Conservation (phyloP, 2,888 invertebrate genomes). For the Galerucella calmariensis region DNA sequence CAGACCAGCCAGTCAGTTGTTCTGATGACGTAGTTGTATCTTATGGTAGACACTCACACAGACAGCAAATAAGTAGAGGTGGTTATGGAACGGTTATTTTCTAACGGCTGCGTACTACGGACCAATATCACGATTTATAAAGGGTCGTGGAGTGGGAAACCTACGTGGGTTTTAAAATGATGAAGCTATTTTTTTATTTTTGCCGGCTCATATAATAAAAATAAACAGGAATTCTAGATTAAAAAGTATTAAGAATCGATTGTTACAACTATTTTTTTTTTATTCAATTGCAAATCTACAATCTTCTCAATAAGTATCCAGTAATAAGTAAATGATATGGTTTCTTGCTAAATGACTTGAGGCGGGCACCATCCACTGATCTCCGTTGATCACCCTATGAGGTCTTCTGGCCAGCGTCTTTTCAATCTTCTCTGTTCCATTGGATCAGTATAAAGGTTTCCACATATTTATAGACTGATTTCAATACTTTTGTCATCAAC, state of each 20-base stretch:
- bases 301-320: too few relatives aligned
- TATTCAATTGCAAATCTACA: too few relatives aligned
- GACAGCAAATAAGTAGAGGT: slow-evolving; percentile 56
- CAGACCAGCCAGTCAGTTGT: slow-evolving; percentile 42
- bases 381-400: too few relatives aligned
- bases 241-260: not conserved
- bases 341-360: too few relatives aligned
- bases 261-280: too few relatives aligned
- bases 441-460: too few relatives aligned
- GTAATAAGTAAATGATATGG: too few relatives aligned
- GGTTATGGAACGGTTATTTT: slow-evolving; percentile 15
- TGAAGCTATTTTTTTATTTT: not conserved
- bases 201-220: not conserved
- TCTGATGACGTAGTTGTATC: slow-evolving; percentile 59
- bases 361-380: too few relatives aligned
- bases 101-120: slow-evolving; percentile 10
- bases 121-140: not conserved
- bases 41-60: slow-evolving; percentile 58
- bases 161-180: not conserved
- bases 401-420: too few relatives aligned
- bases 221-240: not conserved
- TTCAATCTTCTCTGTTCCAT: too few relatives aligned
- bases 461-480: too few relatives aligned
- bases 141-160: not conserved
- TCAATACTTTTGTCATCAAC: too few relatives aligned